These are phyloP conservation scores for Pseudoatta argentina DNA, from an alignment of 1,140 invertebrate genomes.

Conservation along the genomic window DNA sequence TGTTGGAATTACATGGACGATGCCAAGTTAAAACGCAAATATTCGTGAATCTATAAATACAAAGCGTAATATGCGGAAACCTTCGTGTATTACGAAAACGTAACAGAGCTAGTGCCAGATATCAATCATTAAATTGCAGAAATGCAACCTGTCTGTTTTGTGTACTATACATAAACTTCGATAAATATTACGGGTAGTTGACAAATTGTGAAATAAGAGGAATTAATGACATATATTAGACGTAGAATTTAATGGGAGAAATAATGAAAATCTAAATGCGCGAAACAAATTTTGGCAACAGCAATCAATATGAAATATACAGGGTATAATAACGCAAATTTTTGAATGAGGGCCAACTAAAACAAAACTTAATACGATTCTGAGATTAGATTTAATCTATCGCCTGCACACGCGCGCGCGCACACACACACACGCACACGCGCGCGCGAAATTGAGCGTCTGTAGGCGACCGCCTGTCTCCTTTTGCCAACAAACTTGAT, in stretches of 20 bases:
- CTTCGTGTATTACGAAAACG: not conserved
- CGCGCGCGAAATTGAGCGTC: not conserved
- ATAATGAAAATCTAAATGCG: not conserved
- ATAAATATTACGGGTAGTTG: not conserved
- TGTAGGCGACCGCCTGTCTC: constrained; percentile 57
- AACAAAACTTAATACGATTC: constrained; percentile 49
- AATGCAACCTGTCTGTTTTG: not conserved
- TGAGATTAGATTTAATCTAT: constrained; percentile 60
- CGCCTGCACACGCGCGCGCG: not conserved
- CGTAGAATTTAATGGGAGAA: not conserved
- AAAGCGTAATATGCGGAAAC: not conserved
- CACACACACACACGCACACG: not conserved
- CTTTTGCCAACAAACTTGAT: constrained; percentile 48
- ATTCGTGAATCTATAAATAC: constrained; percentile 22
- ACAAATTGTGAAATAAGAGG: constrained; percentile 3
- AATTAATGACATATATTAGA: constrained; percentile 10
- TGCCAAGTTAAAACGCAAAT: not conserved
- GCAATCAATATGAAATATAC: not conserved
- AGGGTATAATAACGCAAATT: not conserved
- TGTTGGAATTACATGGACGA: not conserved
- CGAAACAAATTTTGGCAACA: constrained; percentile 40
- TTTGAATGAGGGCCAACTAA: constrained; percentile 56
- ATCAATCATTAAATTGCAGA: constrained; percentile 14
- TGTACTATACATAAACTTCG: constrained; percentile 11
- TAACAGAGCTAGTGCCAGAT: not conserved